These are phyloP conservation scores for Mamestra configurata DNA, from an alignment of 1,140 invertebrate species.

Conservation along the genomic window DNA sequence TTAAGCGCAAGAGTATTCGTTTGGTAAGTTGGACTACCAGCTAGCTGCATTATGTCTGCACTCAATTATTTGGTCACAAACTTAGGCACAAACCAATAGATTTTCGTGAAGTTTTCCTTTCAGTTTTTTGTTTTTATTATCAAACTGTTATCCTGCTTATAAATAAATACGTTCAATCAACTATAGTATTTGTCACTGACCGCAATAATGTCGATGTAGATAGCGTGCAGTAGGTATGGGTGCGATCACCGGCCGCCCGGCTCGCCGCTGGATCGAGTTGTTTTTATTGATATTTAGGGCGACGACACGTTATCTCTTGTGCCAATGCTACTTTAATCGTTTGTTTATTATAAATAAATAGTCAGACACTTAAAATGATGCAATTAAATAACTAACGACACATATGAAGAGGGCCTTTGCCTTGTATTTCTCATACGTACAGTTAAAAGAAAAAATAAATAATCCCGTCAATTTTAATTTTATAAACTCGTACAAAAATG, in stretches of 20 bases:
- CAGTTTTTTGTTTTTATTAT: too few relatives aligned
- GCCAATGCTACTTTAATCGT: constrained; percentile 19
- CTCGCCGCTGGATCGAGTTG: not conserved
- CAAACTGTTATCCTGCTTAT: not conserved
- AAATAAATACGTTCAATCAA: constrained; percentile 20
- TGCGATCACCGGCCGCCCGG: not conserved
- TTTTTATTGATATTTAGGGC: constrained; percentile 55
- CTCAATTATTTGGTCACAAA: too few relatives aligned
- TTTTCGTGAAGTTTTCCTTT: too few relatives aligned
- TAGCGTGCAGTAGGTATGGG: not conserved
- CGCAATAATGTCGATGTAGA: not conserved
- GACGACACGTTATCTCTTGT: constrained; percentile 61
- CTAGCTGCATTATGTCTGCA: too few relatives aligned
- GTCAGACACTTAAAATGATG: not conserved
- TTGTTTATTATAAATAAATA: not conserved
- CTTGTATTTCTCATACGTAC: too few relatives aligned
- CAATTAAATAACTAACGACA: not conserved
- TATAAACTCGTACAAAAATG: too few relatives aligned
- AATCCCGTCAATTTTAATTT: too few relatives aligned
- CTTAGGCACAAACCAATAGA: too few relatives aligned
- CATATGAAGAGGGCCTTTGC: too few relatives aligned
- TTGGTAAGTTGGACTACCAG: too few relatives aligned
- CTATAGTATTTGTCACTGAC: not conserved
- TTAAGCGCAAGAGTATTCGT: too few relatives aligned
- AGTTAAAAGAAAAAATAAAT: too few relatives aligned